Conservation (phyloP, 2,113 vertebrate genomes). For the Spilogale gracilis region DNA sequence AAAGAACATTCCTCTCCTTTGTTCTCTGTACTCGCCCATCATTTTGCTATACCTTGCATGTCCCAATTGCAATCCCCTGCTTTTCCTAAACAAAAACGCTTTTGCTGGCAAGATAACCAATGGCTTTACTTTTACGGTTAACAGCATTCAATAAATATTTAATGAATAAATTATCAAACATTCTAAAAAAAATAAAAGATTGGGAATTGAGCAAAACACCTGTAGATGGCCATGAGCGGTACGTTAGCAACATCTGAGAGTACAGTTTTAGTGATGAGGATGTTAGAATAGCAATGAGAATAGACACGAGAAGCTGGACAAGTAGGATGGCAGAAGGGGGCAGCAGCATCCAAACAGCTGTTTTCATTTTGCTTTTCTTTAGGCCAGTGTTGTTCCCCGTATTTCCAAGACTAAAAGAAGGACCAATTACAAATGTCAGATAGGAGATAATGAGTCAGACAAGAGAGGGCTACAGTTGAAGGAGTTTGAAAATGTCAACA, state of each 20-base stretch:
- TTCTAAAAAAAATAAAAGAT: not conserved
- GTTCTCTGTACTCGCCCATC: not conserved
- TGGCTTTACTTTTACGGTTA: not conserved
- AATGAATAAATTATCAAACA: conserved; percentile 15
- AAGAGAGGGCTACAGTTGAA: not conserved
- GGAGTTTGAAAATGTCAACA: conserved; percentile 61
- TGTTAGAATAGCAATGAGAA: not conserved
- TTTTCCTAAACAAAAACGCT: not conserved
- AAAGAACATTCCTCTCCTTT: not conserved
- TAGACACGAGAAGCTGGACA: not conserved
- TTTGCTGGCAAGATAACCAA: not conserved
- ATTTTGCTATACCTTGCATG: not conserved
- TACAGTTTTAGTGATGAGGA: not conserved
- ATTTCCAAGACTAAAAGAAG: not conserved
- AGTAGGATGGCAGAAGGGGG: not conserved
- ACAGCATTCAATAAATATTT: conserved; percentile 38
- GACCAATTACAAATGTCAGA: not conserved
- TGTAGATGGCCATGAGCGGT: not conserved
- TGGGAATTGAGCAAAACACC: not conserved
- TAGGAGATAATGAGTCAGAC: not conserved
- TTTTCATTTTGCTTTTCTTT: not conserved
- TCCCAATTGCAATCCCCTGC: not conserved
- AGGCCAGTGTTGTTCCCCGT: not conserved
- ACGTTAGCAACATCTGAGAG: not conserved
- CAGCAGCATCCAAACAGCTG: not conserved